Evolutionary conservation across 2,888 invertebrate species (phyloP), one percentile per base, ranked within the genome.

Genomic region (Nesidiocoris tenuis): DNA sequence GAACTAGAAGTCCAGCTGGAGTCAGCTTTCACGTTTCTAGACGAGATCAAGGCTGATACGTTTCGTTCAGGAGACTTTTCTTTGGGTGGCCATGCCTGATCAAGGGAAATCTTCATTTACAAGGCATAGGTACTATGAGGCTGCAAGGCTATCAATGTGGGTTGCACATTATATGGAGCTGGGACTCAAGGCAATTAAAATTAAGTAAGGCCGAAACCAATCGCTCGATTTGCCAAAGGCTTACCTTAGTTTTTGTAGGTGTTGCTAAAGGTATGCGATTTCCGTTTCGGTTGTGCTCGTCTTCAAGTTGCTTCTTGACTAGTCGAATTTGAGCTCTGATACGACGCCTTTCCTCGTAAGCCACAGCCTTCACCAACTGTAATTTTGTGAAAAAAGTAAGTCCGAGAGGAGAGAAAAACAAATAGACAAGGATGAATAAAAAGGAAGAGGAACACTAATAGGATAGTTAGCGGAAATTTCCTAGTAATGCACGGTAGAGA

Each of bases 301-400:
- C 80, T 54, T 82, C 81, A 57, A 86, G 85, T 79, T 87, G 85
- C 80, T 90, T 89, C 82, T 89, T 90, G 7, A 91, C 90, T 18
- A 90, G 83, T 78, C 93, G 87, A 77, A 93, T 91, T 83, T 93
- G 92, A 1, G 91, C 87, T 78, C 93, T 87, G 74, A 94, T 91
- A 79, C 91, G 87, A 78, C 92, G 87, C 80, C 93, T 86, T 81
- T 92, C 87, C 82, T 93, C 93, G 82, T 93, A 93, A 78, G 90
- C 90, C 74, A 88, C 88, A 76, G 91, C 90, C 81, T 89, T 90
- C 84, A 92, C 91, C 83, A 93, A 85, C 89, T 91, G 17, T 1
- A 61, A 59, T n/a, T n/a, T n/a, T n/a, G n/a, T n/a, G n/a, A n/a
- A n/a, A n/a, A 7, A 54, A n/a, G n/a, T n/a, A n/a, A n/a, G n/a